Evolutionary conservation across 2,113 vertebrate genomes (phyloP), one percentile per base, ranked within the genome.

Genomic region (Tonatia bakeri): DNA sequence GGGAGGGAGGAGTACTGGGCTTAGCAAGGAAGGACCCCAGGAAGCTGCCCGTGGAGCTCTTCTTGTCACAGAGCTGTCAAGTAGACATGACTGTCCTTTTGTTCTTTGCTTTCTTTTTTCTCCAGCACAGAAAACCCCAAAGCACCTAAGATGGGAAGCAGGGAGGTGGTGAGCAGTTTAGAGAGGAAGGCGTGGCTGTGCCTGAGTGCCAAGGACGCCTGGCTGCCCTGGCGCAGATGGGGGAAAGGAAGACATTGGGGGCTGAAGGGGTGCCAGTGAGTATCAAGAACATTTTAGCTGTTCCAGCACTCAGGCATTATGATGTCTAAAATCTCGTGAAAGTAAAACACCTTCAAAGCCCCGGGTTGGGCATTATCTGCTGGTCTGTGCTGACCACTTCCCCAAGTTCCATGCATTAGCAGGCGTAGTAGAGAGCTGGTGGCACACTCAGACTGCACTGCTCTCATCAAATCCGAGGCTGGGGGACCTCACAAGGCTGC

Each of bases 391-490:
- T 22, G 20, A 31, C 88, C 61, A 0, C 1, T 2, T 7, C 31
- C 50, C 36, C 15, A 22, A 6, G 50, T 56, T 76, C 43, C 28
- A 1, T 15, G 69, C 69, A 26, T 31, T 22, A 20, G 40, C 61
- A 10, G 0, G 3, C 22, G 12, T 28, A 28, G 17, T 11, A 1
- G 11, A 33, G 36, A 54, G 43, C 20, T 38, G 7, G 4, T 5
- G 20, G 31, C 26, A 0, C 20, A 1, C 13, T 24, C 24, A 2
- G 5, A 11, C 16, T 31, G 2, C 2, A 0, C 0, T 6, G 26
- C 52, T 45, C 38, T 7, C 69, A 12, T 7, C 11, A 50, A 45
- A 19, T n/a, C 64, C 2, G 1, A 36, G 20, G 40, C 59, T 28
- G 5, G 11, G 26, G 36, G 76, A 26, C 52, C 61, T 36, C 13